A percentile compares a stretch with the other conserved stretches of the same genome.
phyloP scores from a whole-genome alignment of 30 jellyfish, hydroid and myxozoan species.

The Calvadosia cruxmelitensis region DNA sequence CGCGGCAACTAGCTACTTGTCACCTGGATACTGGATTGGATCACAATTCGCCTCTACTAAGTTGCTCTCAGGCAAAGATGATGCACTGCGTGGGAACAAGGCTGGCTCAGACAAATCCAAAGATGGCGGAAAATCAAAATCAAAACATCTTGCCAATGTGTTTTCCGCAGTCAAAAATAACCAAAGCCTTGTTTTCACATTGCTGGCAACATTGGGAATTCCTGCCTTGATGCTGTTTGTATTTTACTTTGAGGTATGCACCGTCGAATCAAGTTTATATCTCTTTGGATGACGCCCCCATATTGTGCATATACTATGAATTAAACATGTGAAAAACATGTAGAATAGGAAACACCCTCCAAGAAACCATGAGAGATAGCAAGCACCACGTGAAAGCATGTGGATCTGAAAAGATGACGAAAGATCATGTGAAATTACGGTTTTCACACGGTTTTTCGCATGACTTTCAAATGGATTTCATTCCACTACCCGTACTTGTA shows the following conservation, averaged over 20 bases:
- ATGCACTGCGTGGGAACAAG: not conserved
- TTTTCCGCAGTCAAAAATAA: constrained; percentile 57
- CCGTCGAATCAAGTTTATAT: not conserved
- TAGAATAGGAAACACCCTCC: no score
- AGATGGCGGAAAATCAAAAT: constrained; percentile 5
- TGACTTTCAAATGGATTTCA: no score
- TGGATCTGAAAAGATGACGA: no score
- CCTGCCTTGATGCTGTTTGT: constrained; percentile 63
- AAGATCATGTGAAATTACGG: no score
- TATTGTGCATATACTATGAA: no score
- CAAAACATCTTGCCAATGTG: constrained; percentile 43
- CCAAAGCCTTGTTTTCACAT: constrained; percentile 66
- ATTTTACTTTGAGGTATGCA: constrained; percentile 80
- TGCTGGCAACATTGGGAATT: constrained; percentile 89
- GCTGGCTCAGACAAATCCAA: not conserved
- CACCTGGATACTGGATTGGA: constrained; percentile 54
- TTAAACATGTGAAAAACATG: no score
- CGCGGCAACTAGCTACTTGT: constrained; percentile 32
- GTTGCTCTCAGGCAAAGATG: constrained; percentile 1
- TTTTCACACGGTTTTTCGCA: no score
- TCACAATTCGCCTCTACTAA: constrained; percentile 30
- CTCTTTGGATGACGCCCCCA: no score
- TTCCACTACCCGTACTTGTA: no score
- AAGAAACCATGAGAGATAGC: no score
- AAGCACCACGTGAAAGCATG: no score